These are phyloP conservation scores for Porites lobata DNA, from an alignment of 92 coral and sea anemone genomes.

Conservation along the genomic window DNA sequence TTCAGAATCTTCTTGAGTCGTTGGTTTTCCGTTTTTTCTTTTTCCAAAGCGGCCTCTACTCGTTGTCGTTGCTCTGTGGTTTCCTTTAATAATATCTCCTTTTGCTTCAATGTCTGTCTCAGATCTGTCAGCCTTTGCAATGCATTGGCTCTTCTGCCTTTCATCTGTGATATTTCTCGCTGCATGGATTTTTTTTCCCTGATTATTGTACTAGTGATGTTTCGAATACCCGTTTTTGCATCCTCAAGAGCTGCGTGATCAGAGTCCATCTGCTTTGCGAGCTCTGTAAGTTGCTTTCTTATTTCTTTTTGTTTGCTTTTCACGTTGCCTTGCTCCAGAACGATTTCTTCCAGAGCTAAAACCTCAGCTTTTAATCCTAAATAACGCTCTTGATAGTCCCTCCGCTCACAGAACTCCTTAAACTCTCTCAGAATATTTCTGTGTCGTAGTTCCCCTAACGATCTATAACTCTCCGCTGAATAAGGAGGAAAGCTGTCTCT, in stretches of 20 bases:
- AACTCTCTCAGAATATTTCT: constrained; percentile 15
- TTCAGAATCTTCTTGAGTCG: constrained; percentile 4
- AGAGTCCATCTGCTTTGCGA: constrained; percentile 1
- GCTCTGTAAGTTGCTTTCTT: background rate
- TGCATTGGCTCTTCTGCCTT: constrained; percentile 15
- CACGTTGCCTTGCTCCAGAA: background rate
- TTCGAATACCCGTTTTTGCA: background rate
- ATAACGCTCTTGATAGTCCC: constrained; percentile 19
- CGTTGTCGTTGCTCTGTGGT: constrained; percentile 8
- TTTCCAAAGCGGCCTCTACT: background rate
- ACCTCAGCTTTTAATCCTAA: constrained; percentile 11
- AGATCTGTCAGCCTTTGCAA: constrained; percentile 4
- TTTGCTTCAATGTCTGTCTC: constrained; percentile 13
- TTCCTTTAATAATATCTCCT: constrained; percentile 18
- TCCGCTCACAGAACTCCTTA: constrained; percentile 32
- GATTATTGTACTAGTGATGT: constrained; percentile 22
- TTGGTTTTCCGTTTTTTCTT: background rate
- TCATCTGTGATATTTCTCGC: constrained; percentile 22
- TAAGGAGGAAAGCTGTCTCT: constrained; percentile 33
- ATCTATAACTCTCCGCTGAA: constrained; percentile 14
- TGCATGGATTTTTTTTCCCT: constrained; percentile 48
- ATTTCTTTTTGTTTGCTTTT: constrained; percentile 18
- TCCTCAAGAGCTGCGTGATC: background rate
- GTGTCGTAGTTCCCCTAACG: background rate
- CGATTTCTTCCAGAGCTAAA: constrained; percentile 1